Base-by-base conservation (phyloP, 2,888 invertebrate species). In the Agriopis leucophaearia region DNA sequence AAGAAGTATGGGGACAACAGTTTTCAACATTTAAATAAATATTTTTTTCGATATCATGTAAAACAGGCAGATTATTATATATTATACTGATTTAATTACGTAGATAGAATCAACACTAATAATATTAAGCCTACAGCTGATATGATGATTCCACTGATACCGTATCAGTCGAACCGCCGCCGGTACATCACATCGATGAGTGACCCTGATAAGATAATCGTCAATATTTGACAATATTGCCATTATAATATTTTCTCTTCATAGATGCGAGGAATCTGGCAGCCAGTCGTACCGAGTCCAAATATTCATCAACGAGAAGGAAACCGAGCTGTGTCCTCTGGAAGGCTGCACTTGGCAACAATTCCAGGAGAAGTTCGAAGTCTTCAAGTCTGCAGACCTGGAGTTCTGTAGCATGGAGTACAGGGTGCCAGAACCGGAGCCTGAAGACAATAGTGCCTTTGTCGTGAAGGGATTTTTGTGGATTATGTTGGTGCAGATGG, bases 271-370 rank as follows among this genome's bases (percentile, higher is more conserved):
- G 38, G 82, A 85, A 51, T 75, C 81, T 0, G 79, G 72, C 0
- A 50, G 9, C 5, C 71, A 82, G 55, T 68, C 69, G 0, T 78
- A 87, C 67, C 75, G 84, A 0, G 87, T 91, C 9, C 92, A 91
- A 66, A 45, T 92, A 16, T 90, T 89, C 73, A 66, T 87, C 47
- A 92, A 91, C 62, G 92, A 92, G 69, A 84, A 84, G 64, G 78
- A 76, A 8, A 84, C 88, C 0, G 75, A 80, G 3, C 66, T 91
- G 2, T 92, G 92, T 64, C 88, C 91, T 0, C 16, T 77, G 0
- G 81, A 83, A 5, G 91, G 91, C 1, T 92, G 92, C 76, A 81
- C 85, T 1, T 91, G 90, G 90, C 66, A 85, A 13, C 76, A 89
- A 71, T 92, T 92, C 78, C 76, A 80, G 38, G 70, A 85, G 0